Base-by-base conservation (phyloP, 2,797 vertebrate species). In the Phyllotis vaccarum region DNA sequence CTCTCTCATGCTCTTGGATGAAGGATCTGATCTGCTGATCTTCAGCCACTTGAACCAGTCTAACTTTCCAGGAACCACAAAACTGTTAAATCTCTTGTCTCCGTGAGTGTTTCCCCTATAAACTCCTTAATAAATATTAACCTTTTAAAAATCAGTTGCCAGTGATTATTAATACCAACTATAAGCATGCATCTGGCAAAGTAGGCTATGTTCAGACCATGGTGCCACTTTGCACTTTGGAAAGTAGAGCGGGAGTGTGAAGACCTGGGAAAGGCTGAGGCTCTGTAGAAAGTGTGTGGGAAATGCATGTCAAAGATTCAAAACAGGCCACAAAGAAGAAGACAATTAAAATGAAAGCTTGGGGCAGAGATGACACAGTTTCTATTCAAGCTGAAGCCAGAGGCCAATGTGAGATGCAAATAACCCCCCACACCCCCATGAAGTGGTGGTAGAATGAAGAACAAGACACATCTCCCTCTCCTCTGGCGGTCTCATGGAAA, bases 351-450 rank as follows among this genome's bases (percentile, higher is more conserved):
- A 85, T 40, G 19, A n/a, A 29, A 96, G 81, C 56, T 29, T 52
- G 34, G 60, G 74, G 14, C 9, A 64, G 76, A 86, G 4, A 52
- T 6, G 24, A 0, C 64, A 46, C 31, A 60, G 34, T 24, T 27
- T 7, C 0, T 60, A 52, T 80, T 6, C 22, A 68, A 21, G 81
- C 24, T 54, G 74, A 66, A 64, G 6, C n/a, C 58, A 10, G 64
- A 46, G 37, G 19, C 6, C 2, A 31, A 24, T 0, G 1, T 62
- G 27, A 66, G 37, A 37, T n/a, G 13, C 52, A 75, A 46, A 16
- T 16, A 0, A 4, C 2, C 2, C 5, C 0, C 2, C 2, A 37
- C 5, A 14, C 3, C 0, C 27, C 17, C 19, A 85, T n/a, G 21
- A 14, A 13, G 2, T 27, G 70, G 2, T 0, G 5, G 80, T 5